Evolutionary conservation across 2,888 invertebrate species (phyloP).

Genomic region (Synanthedon andrenaeformis): DNA sequence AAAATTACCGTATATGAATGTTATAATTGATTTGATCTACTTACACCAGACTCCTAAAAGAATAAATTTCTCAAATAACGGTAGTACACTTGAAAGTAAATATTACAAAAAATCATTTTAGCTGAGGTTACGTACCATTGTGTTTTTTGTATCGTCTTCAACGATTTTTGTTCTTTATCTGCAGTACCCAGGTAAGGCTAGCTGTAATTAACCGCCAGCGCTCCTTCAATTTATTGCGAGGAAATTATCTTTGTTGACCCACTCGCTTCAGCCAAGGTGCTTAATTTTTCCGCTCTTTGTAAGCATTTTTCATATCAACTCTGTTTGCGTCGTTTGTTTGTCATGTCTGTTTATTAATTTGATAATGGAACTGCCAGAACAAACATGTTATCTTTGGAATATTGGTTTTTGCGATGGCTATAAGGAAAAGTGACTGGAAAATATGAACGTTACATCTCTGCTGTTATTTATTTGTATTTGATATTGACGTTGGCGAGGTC

Average conservation of each 20-base stretch:
- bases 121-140: too few species aligned
- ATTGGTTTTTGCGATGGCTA: too few species aligned
- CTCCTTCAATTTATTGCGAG: constrained; percentile 48
- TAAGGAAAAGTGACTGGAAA: too few species aligned
- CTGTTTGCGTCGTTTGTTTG: constrained; percentile 9
- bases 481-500: too few species aligned
- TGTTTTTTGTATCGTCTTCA: neutral
- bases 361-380: constrained; percentile 8
- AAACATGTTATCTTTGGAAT: neutral
- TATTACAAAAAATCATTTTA: too few species aligned
- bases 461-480: too few species aligned
- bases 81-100: too few species aligned
- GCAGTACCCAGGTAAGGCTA: constrained; percentile 9
- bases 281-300: constrained; percentile 40
- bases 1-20: too few species aligned
- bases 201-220: constrained; percentile 38
- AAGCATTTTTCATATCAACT: constrained; percentile 27
- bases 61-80: too few species aligned
- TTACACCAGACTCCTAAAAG: too few species aligned
- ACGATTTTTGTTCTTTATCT: constrained; percentile 21
- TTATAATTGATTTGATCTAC: too few species aligned
- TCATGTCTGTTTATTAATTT: constrained; percentile 26
- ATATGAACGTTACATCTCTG: too few species aligned
- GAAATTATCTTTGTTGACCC: constrained; percentile 60
- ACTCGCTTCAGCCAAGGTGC: constrained; percentile 34